These are phyloP conservation scores for Cetonia aurata DNA, from an alignment of 2,888 invertebrate genomes.

Conservation along the genomic window DNA sequence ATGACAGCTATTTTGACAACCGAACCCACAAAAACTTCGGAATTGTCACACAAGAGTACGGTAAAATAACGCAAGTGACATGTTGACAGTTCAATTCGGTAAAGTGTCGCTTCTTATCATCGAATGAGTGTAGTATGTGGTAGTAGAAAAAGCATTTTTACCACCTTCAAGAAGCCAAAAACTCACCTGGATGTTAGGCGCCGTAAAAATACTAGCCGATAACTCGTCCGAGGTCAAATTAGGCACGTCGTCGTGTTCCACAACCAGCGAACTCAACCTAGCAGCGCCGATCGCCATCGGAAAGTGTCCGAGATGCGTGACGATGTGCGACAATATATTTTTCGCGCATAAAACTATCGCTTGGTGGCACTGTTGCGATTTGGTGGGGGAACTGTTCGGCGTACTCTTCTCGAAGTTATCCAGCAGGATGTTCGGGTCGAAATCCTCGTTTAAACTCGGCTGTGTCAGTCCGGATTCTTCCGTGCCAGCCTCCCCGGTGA, in stretches of 20 bases:
- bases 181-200: slow-evolving; percentile 81
- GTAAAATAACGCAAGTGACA: too few species aligned
- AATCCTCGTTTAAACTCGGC: slow-evolving; percentile 74
- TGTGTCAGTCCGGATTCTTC: slow-evolving; percentile 67
- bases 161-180: too few species aligned
- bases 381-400: slow-evolving; percentile 67
- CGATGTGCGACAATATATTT: slow-evolving; percentile 82
- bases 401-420: slow-evolving; percentile 74
- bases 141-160: too few species aligned
- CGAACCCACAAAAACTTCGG: too few species aligned
- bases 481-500: slow-evolving; percentile 69
- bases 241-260: slow-evolving; percentile 92
- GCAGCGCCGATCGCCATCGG: slow-evolving; percentile 93
- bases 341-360: slow-evolving; percentile 73
- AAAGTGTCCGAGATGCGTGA: slow-evolving; percentile 94
- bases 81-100: too few species aligned
- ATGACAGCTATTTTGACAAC: too few species aligned
- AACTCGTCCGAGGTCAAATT: slow-evolving; percentile 80
- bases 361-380: slow-evolving; percentile 68
- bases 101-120: too few species aligned
- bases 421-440: slow-evolving; percentile 78
- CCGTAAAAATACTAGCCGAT: slow-evolving; percentile 83
- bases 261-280: slow-evolving; percentile 88
- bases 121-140: too few species aligned
- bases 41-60: too few species aligned